Conservation (phyloP, 2,797 vertebrate genomes). For the Adrianichthys oophorus region DNA sequence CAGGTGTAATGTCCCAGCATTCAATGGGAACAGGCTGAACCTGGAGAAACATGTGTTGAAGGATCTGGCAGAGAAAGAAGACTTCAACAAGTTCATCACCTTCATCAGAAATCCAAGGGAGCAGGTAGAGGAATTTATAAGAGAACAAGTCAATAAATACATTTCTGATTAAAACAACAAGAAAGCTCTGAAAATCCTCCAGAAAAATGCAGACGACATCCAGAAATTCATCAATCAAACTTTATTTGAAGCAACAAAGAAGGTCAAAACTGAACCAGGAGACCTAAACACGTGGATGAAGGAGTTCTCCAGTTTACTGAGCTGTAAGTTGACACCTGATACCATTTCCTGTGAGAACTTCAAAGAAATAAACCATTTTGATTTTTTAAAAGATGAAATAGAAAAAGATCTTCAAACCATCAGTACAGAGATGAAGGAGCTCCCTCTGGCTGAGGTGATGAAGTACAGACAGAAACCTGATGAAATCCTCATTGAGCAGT, state of each 20-base stretch:
- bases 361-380: conserved; percentile 23
- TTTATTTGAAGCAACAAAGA: conserved; percentile 44
- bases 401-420: conserved; percentile 5
- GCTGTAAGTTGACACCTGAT: conserved; percentile 52
- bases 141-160: conserved; percentile 11
- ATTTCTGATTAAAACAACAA: conserved; percentile 8
- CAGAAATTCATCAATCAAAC: conserved; percentile 33
- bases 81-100: conserved; percentile 27
- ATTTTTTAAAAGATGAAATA: conserved; percentile 37
- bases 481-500: conserved; percentile 61
- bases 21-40: conserved; percentile 37
- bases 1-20: conserved; percentile 21
- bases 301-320: conserved; percentile 53
- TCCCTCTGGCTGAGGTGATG: conserved; percentile 30
- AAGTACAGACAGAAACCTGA: conserved; percentile 35
- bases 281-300: conserved; percentile 60
- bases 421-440: not conserved
- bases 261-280: conserved; percentile 30
- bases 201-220: conserved; percentile 25
- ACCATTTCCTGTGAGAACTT: conserved; percentile 29
- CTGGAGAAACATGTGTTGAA: conserved; percentile 46
- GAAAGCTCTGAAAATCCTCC: conserved; percentile 36
- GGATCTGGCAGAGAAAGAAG: conserved; percentile 35
- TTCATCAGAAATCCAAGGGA: conserved; percentile 24
- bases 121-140: conserved; percentile 37